Evolutionary conservation across 2,113 vertebrate species (phyloP), one percentile per base, ranked within the genome.

Genomic region (Onychostruthus taczanowskii): DNA sequence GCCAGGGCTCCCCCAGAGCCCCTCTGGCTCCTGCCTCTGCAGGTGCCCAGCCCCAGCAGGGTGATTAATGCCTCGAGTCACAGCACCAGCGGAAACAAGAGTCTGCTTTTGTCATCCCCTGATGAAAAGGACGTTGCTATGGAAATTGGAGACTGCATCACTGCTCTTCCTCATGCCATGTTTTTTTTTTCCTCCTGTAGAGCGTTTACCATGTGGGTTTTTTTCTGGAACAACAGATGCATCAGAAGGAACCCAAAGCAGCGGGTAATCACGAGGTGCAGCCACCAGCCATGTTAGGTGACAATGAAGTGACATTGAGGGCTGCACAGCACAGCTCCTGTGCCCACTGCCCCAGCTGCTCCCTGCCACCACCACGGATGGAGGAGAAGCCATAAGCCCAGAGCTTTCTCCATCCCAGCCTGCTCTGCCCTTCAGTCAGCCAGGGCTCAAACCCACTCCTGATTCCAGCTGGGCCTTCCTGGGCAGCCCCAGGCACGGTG

Each of bases 61-160:
- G 75, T 90, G 92, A 91, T 84, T 67, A 88, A 96, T 74, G 87
- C 75, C 53, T 84, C 16, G 1, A 84, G 86, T 52, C 64, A 78
- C 72, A 64, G 39, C 3, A 19, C 37, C 80, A 86, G 75, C 5
- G 0, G 79, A 92, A 96, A 88, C 75, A 92, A 88, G 92, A 95
- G 85, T 43, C 93, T 92, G 85, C 90, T 94, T 96, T 92, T 94
- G 94, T 92, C 82, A 88, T 86, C 66, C 84, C 46, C 75, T 78
- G 52, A 39, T 77, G 93, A 89, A 89, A 93, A 95, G 96, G 93
- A 94, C 4, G 94, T 97, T 97, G 94, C 96, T 83, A 97, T 96
- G 93, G 96, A 91, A 96, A 97, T 92, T 66, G 44, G 91, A 93
- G 88, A 85, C 93, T 93, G 90, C 94, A 96, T 92, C 91, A 87